Conservation (phyloP, 2,888 invertebrate species). For the Dendrolimus pini region DNA sequence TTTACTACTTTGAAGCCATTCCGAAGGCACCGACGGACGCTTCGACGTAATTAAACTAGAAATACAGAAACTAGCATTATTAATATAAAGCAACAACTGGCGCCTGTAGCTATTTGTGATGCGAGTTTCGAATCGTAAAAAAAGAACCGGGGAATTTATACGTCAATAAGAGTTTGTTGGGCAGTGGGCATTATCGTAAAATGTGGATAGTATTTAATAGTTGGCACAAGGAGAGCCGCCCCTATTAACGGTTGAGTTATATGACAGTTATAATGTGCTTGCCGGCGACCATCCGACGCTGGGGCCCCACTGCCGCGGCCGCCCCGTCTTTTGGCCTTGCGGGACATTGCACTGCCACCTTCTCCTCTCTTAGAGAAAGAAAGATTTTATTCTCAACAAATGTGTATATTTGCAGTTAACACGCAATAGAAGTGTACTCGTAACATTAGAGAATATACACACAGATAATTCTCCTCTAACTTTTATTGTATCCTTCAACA, state of each 20-base stretch:
- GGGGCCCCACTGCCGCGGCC: conserved; percentile 5
- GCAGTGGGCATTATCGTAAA: conserved; percentile 67
- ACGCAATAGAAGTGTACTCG: no score
- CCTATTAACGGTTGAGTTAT: conserved; percentile 68
- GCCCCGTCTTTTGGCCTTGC: background rate
- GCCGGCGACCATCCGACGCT: conserved; percentile 8
- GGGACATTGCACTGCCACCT: background rate
- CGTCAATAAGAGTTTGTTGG: conserved; percentile 68
- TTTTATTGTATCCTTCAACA: no score
- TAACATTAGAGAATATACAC: no score
- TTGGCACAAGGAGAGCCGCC: conserved; percentile 65
- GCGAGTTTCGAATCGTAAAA: conserved; percentile 11
- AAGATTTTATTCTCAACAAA: no score
- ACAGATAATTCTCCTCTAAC: no score
- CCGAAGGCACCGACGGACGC: conserved; percentile 24
- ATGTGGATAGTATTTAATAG: conserved; percentile 69
- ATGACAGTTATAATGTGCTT: conserved; percentile 52
- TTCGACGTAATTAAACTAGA: conserved; percentile 61
- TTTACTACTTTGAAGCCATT: conserved; percentile 56
- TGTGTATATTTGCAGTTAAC: no score
- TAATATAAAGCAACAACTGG: conserved; percentile 65
- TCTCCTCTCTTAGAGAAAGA: no score
- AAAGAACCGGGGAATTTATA: conserved; percentile 62
- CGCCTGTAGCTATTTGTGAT: conserved; percentile 56
- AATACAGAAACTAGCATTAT: conserved; percentile 59